These are phyloP conservation scores for Mormyrus hasselquistii DNA, from an alignment of 2,797 vertebrate genomes.

Conservation along the genomic window DNA sequence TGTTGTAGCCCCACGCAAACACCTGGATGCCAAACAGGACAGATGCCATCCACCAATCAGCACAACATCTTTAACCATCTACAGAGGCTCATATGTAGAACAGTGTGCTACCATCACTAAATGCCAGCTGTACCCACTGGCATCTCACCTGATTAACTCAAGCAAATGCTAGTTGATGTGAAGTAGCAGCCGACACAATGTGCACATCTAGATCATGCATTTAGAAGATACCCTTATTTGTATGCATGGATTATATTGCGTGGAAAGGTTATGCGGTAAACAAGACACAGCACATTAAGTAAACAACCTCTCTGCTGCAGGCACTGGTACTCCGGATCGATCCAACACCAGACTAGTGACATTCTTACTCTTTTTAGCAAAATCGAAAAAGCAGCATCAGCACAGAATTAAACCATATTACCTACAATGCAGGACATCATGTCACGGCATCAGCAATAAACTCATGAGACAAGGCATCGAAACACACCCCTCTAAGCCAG, in stretches of 20 bases:
- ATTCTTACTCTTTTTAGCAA: background rate
- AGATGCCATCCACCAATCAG: background rate
- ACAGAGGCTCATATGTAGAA: background rate
- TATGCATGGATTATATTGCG: background rate
- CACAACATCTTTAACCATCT: background rate
- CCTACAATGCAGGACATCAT: background rate
- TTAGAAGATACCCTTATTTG: background rate
- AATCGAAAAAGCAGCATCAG: background rate
- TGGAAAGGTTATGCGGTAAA: background rate
- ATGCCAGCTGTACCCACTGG: background rate
- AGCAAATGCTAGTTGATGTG: background rate
- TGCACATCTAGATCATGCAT: background rate
- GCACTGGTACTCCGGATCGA: background rate
- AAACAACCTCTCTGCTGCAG: background rate
- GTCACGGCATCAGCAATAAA: background rate
- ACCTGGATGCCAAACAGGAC: slow-evolving; percentile 58
- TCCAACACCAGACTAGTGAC: background rate
- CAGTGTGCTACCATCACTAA: background rate
- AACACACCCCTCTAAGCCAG: background rate
- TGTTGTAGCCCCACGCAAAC: slow-evolving; percentile 94
- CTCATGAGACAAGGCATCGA: no score
- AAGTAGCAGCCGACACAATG: background rate
- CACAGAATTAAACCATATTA: background rate
- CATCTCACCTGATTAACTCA: background rate
- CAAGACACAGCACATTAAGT: background rate